phyloP scores from a whole-genome alignment of 1,140 invertebrate species.

The Anoplophora glabripennis region DNA sequence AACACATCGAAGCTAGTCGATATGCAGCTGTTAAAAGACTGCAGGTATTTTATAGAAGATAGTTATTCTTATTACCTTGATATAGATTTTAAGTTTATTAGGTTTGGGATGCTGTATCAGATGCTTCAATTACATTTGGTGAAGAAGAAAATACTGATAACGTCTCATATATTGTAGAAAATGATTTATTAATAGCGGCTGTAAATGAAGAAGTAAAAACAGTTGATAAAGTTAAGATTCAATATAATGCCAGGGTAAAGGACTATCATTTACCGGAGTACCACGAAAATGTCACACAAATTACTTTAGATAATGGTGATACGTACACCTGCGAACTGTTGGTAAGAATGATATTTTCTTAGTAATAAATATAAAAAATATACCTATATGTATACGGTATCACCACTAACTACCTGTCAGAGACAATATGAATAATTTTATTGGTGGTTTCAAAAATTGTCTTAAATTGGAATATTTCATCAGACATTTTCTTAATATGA shows the following conservation, averaged over 20 bases:
- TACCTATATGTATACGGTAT: neutral
- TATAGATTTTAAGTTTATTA: conserved; percentile 55
- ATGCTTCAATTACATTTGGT: conserved; percentile 83
- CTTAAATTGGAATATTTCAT: too few relatives aligned
- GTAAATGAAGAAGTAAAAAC: conserved; percentile 54
- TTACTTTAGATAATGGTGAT: conserved; percentile 58
- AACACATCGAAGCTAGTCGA: conserved; percentile 68
- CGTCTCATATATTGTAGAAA: conserved; percentile 92
- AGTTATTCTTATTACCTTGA: too few relatives aligned
- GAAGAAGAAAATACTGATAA: conserved; percentile 66
- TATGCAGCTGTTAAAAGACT: conserved; percentile 76
- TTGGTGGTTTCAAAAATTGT: too few relatives aligned
- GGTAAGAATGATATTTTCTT: conserved; percentile 58
- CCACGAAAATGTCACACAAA: conserved; percentile 38
- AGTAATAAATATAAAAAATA: too few relatives aligned
- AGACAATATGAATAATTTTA: too few relatives aligned
- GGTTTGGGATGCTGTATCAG: conserved; percentile 90
- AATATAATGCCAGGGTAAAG: conserved; percentile 54
- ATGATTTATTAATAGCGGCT: conserved; percentile 79
- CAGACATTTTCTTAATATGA: too few relatives aligned
- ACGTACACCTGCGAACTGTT: conserved; percentile 58
- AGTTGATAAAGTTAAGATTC: conserved; percentile 50
- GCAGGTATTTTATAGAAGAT: conserved; percentile 65
- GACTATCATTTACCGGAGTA: conserved; percentile 53
- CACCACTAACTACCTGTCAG: too few relatives aligned